These are phyloP conservation scores for Heteromyza rotundicornis DNA, from an alignment of 2,888 invertebrate genomes.

Conservation along the genomic window DNA sequence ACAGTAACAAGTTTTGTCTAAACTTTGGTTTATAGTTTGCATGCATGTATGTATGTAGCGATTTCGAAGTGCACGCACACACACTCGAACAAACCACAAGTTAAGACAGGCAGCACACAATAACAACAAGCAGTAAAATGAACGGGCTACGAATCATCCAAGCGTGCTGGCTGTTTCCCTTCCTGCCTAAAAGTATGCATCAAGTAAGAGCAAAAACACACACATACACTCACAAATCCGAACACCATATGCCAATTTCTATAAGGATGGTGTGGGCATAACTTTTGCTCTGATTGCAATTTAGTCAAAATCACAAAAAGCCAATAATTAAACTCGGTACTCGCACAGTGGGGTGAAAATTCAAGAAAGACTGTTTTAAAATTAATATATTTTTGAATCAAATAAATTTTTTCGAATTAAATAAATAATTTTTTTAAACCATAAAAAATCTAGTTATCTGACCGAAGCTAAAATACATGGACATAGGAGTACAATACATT, in stretches of 20 bases:
- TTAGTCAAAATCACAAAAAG: conserved; percentile 57
- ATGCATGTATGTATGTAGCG: conserved; percentile 22
- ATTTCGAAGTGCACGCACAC: conserved; percentile 1
- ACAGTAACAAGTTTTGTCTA: conserved; percentile 48
- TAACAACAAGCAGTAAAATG: background rate
- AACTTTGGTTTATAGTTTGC: conserved; percentile 47
- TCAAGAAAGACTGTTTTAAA: too few species aligned
- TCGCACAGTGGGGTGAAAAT: too few species aligned
- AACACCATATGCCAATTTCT: conserved; percentile 28
- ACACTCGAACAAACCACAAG: conserved; percentile 23
- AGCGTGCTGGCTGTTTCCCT: background rate
- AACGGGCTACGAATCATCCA: background rate
- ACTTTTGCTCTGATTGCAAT: conserved; percentile 52
- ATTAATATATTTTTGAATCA: too few species aligned
- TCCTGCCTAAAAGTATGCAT: conserved; percentile 45
- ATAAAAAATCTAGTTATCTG: too few species aligned
- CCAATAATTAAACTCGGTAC: conserved; percentile 45
- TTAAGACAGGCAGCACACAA: conserved; percentile 35
- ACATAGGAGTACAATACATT: too few species aligned
- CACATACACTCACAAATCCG: background rate
- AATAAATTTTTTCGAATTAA: too few species aligned
- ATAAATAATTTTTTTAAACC: too few species aligned
- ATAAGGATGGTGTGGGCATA: too few species aligned
- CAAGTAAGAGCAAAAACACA: background rate
- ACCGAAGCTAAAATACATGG: too few species aligned